Evolutionary conservation across 2,113 vertebrate species (phyloP).

Genomic region (Oreochromis aureus): DNA sequence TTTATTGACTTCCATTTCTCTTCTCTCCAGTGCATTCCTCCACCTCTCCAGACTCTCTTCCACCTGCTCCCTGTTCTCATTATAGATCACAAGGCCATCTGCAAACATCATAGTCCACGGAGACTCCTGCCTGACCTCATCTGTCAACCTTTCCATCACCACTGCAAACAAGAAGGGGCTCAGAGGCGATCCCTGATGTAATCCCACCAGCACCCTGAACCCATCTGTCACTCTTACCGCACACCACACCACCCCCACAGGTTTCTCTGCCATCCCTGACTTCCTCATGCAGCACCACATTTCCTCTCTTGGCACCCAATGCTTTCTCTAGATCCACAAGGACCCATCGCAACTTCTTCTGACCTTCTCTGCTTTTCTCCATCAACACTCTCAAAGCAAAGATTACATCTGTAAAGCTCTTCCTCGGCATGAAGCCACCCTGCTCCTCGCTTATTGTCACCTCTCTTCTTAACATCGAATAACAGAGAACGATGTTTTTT

Average conservation of each 20-base stretch:
- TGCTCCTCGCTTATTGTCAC: not conserved
- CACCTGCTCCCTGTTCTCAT: not conserved
- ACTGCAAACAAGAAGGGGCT: not conserved
- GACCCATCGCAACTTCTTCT: not conserved
- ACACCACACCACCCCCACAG: not conserved
- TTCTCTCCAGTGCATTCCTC: not conserved
- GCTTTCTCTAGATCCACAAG: not conserved
- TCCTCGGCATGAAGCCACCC: not conserved
- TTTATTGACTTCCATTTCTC: not conserved
- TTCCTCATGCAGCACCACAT: not conserved
- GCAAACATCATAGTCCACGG: not conserved
- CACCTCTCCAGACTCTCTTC: not conserved
- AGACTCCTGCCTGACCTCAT: not conserved
- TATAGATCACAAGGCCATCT: not conserved
- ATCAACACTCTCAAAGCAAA: not conserved
- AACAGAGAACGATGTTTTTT: accelerated
- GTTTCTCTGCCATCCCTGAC: not conserved
- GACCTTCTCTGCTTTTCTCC: not conserved
- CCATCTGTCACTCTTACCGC: not conserved
- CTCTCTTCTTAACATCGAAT: not conserved
- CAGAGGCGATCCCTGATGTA: not conserved
- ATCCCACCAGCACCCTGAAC: not conserved
- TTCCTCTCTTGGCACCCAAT: not conserved
- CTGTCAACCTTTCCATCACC: not conserved
- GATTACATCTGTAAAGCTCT: not conserved